These are phyloP conservation scores for Calcarius lapponicus DNA, from an alignment of 2,797 vertebrate species.

Conservation along the genomic window DNA sequence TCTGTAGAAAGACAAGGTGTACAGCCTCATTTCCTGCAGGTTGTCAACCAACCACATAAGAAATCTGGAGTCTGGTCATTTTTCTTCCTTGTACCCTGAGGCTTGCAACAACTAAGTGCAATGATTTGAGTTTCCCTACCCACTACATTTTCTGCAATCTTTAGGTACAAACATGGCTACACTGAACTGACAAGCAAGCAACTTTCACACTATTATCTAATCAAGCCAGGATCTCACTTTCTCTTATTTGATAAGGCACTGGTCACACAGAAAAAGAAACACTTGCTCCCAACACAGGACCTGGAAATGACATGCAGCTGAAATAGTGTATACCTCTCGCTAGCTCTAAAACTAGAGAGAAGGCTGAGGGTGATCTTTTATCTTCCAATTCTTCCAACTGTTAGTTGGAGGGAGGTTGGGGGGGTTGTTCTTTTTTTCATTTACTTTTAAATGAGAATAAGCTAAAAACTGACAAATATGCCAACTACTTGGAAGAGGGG, in stretches of 20 bases:
- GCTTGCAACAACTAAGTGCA: neutral
- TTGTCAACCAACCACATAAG: neutral
- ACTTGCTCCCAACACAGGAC: neutral
- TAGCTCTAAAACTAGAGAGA: neutral
- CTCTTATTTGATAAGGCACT: neutral
- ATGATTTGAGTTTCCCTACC: neutral
- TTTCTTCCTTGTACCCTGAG: neutral
- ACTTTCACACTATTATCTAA: neutral
- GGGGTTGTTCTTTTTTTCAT: accelerated
- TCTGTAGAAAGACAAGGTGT: neutral
- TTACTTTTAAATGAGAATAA: neutral
- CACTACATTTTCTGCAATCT: neutral
- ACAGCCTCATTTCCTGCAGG: neutral
- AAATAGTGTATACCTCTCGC: neutral
- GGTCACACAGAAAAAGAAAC: neutral
- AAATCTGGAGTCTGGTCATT: neutral
- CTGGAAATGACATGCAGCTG: neutral
- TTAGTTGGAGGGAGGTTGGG: accelerated
- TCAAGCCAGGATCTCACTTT: neutral
- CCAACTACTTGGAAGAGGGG: neutral
- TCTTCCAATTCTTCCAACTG: neutral
- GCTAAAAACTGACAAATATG: neutral
- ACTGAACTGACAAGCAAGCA: neutral
- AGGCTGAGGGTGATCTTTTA: neutral
- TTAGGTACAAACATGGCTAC: neutral